phyloP scores from a whole-genome alignment of 2,113 vertebrate genomes.

The Danio rerio region DNA sequence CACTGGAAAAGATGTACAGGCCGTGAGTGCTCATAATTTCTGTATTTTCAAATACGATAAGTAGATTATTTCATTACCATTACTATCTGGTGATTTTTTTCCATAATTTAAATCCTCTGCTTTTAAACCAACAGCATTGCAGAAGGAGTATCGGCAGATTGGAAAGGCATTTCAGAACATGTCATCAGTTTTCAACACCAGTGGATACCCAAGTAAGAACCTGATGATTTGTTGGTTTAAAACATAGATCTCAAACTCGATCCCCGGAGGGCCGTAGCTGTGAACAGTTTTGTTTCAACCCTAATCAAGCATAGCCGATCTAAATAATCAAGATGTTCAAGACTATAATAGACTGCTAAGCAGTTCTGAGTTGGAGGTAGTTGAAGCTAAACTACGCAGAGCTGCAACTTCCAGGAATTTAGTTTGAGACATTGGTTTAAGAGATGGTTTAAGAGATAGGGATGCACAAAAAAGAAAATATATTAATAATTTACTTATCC shows the following conservation, averaged over 20 bases:
- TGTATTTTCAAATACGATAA: background rate
- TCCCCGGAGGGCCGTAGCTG: too few relatives aligned
- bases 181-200: conserved; percentile 82
- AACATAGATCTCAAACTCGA: background rate
- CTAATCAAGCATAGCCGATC: too few relatives aligned
- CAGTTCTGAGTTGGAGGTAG: too few relatives aligned
- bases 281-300: too few relatives aligned
- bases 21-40: conserved; percentile 72
- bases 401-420: too few relatives aligned
- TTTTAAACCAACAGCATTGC: conserved; percentile 75
- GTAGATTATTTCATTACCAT: background rate
- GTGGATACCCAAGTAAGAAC: conserved; percentile 82
- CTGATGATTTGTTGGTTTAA: background rate
- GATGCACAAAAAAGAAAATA: too few relatives aligned
- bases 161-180: conserved; percentile 86
- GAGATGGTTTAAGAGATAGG: too few relatives aligned
- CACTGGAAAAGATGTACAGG: conserved; percentile 90
- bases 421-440: too few relatives aligned
- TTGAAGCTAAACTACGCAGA: too few relatives aligned
- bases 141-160: conserved; percentile 89
- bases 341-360: too few relatives aligned
- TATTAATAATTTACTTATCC: too few relatives aligned
- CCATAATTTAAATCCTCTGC: conserved; percentile 6
- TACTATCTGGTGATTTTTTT: conserved; percentile 1
- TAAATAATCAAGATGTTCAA: too few relatives aligned